These are phyloP conservation scores for Lophius americanus DNA, from an alignment of 2,797 vertebrate genomes.

Conservation along the genomic window DNA sequence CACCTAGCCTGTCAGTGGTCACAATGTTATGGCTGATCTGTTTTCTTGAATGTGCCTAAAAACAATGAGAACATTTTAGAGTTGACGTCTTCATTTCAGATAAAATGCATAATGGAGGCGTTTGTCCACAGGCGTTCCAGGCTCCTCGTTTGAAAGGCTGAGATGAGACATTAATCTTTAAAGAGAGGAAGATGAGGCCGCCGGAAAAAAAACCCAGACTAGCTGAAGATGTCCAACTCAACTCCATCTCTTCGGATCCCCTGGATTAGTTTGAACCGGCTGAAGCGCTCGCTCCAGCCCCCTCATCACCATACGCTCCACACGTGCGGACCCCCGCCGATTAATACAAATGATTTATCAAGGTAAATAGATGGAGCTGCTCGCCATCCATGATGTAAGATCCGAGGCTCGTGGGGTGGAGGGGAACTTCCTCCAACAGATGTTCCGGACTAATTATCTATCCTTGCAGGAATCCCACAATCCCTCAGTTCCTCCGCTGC, in stretches of 20 bases:
- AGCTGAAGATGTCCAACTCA: constrained; percentile 24
- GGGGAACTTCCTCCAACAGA: constrained; percentile 77
- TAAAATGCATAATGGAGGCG: background rate
- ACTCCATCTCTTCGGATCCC: constrained; percentile 18
- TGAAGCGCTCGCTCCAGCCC: constrained; percentile 17
- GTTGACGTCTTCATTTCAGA: constrained; percentile 1
- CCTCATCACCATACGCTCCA: constrained; percentile 30
- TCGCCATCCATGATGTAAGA: constrained; percentile 69
- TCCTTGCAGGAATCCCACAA: constrained; percentile 76
- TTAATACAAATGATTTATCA: constrained; percentile 70
- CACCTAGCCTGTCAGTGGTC: too few relatives aligned
- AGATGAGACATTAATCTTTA: constrained; percentile 28
- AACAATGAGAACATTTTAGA: background rate
- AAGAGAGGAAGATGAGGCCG: constrained; percentile 27
- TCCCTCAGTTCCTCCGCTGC: constrained; percentile 69
- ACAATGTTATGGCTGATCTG: too few relatives aligned
- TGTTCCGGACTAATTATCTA: constrained; percentile 84
- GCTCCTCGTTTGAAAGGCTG: constrained; percentile 24
- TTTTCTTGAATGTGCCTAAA: background rate
- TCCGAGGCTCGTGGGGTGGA: constrained; percentile 61
- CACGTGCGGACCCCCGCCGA: constrained; percentile 57
- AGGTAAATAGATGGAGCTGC: constrained; percentile 60
- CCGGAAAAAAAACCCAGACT: constrained; percentile 14
- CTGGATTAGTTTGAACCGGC: constrained; percentile 12
- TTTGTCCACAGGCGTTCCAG: constrained; percentile 12